Evolutionary conservation across 2,888 invertebrate genomes (phyloP), one percentile per base, ranked within the genome.

Genomic region (Parelbella ahira): DNA sequence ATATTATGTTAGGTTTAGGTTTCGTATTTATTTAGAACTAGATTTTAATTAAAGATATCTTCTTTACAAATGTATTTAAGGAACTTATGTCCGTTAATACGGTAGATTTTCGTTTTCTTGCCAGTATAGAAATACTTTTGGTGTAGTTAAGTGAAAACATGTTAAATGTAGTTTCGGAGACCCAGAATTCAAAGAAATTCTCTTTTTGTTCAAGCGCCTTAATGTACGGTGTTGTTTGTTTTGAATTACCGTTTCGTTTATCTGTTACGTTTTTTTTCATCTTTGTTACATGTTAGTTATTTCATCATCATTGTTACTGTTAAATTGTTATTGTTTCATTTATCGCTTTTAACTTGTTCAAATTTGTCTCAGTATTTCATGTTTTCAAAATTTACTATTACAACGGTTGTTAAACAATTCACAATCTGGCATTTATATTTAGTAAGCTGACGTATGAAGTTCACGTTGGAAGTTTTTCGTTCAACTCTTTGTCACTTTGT

Each of bases 191-290:
- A 15, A 15, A 3, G 15, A 6, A 27, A 30, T n/a, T 12, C 6
- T 11, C 5, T 34, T 33, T 13, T 28, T 21, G 21, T 12, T n/a
- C 18, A 54, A 68, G 58, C 61, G 79, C 81, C 87, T 87, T 84
- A 86, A 87, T 86, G 80, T 66, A 76, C 83, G 84, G 84, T 75
- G 63, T 75, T 78, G 73, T 74, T 77, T 63, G 63, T 71, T 48
- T 37, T 6, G 23, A 23, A 36, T 47, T 47, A 28, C 5, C 44
- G 33, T 30, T 28, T 43, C n/a, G 43, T 48, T 45, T 11, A 12
- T n/a, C 8, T 33, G 28, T 38, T 42, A 42, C 41, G 34, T 42
- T 42, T 42, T n/a, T n/a, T 5, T 11, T 33, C 10, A 34, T 3
- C n/a, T 3, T 25, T 34, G 43, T 15, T 36, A 24, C 32, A 45